Evolutionary conservation across 2,888 invertebrate genomes (phyloP).

Genomic region (Laspeyria flexula): DNA sequence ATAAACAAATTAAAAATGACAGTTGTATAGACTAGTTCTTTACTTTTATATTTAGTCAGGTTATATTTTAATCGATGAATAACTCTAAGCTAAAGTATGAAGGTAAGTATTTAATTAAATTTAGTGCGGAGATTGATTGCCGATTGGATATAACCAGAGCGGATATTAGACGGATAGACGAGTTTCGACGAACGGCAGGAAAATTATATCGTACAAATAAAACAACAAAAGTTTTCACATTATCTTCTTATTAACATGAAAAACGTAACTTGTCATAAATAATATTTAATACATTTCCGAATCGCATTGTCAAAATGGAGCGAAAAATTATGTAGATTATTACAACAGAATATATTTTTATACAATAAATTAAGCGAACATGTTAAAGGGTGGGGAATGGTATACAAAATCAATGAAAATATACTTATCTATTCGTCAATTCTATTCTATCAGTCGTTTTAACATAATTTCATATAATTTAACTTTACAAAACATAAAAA

Average conservation of each 20-base stretch:
- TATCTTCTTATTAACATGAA: slow-evolving; percentile 66
- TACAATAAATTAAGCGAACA: slow-evolving; percentile 15
- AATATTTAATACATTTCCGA: slow-evolving; percentile 48
- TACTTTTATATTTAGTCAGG: too few species aligned
- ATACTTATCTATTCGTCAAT: slow-evolving; percentile 23
- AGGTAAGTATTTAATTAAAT: too few species aligned
- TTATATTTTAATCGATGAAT: too few species aligned
- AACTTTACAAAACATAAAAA: slow-evolving; percentile 16
- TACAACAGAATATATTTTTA: slow-evolving; percentile 20
- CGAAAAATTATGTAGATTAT: slow-evolving; percentile 29
- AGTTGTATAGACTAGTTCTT: too few species aligned
- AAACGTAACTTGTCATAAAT: slow-evolving; percentile 63
- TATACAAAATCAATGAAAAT: slow-evolving; percentile 18
- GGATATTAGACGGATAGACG: too few species aligned
- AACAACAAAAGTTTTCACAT: slow-evolving; percentile 48
- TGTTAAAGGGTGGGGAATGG: slow-evolving; percentile 11
- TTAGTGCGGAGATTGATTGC: too few species aligned
- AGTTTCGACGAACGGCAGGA: too few species aligned
- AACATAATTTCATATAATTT: slow-evolving; percentile 37
- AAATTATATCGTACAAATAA: too few species aligned
- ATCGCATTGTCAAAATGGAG: slow-evolving; percentile 36
- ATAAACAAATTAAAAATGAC: too few species aligned
- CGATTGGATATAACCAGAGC: too few species aligned
- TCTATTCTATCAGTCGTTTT: slow-evolving; percentile 50
- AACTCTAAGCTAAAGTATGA: too few species aligned